phyloP scores from a whole-genome alignment of 2,797 vertebrate species.

The Jordanella pulchra region DNA sequence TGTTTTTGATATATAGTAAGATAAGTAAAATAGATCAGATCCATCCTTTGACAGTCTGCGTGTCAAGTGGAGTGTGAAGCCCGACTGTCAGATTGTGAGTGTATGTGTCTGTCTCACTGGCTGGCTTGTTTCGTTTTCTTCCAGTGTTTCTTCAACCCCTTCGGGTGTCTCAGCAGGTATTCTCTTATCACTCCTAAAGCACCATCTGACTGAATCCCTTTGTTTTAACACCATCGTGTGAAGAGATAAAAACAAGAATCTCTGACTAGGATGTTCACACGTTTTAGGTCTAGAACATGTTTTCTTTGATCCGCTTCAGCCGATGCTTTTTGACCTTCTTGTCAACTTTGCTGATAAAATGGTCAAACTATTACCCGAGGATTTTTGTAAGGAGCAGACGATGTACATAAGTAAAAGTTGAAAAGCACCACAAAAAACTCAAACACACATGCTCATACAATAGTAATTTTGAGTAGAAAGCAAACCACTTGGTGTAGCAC shows the following conservation, averaged over 20 bases:
- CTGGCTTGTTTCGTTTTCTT: slow-evolving; percentile 65
- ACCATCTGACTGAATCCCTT: slow-evolving; percentile 65
- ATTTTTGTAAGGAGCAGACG: neutral
- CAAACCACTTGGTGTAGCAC: slow-evolving; percentile 53
- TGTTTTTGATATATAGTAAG: slow-evolving; percentile 69
- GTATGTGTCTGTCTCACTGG: slow-evolving; percentile 54
- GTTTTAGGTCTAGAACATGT: slow-evolving; percentile 24
- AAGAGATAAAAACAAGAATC: slow-evolving; percentile 70
- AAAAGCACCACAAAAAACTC: neutral
- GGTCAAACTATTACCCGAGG: neutral
- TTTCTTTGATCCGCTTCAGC: slow-evolving; percentile 26
- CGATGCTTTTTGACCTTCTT: slow-evolving; percentile 21
- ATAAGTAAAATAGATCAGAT: slow-evolving; percentile 73
- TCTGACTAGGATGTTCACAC: slow-evolving; percentile 45
- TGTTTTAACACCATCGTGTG: slow-evolving; percentile 67
- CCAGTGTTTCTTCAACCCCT: slow-evolving; percentile 65
- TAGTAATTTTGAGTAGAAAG: slow-evolving; percentile 32
- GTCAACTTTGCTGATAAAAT: slow-evolving; percentile 6
- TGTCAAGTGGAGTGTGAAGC: slow-evolving; percentile 77
- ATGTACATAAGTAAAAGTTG: neutral
- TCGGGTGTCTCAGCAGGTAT: slow-evolving; percentile 76
- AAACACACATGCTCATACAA: slow-evolving; percentile 12
- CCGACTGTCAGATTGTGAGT: slow-evolving; percentile 59
- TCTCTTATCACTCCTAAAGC: slow-evolving; percentile 71
- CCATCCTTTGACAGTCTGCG: slow-evolving; percentile 71